Conservation (phyloP, 1,140 invertebrate species). For the Achatina immaculata region DNA sequence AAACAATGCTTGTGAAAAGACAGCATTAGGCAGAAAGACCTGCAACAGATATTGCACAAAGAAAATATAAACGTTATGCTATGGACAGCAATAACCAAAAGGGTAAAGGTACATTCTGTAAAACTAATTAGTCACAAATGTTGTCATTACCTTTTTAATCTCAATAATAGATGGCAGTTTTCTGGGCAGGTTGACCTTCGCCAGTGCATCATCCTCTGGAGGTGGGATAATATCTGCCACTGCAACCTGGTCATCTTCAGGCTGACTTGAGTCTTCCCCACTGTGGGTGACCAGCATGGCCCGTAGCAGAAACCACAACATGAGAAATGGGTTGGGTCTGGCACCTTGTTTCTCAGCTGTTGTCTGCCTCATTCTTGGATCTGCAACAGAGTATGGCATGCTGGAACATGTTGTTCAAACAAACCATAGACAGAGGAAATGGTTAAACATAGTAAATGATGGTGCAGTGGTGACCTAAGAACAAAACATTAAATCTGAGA, state of each 20-base stretch:
- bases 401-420: too few relatives aligned
- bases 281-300: conserved; percentile 23
- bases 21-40: too few relatives aligned
- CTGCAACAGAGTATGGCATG: background rate
- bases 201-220: conserved; percentile 29
- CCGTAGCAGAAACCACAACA: conserved; percentile 20
- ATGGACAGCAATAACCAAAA: too few relatives aligned
- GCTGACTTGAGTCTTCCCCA: conserved; percentile 6
- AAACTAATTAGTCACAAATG: background rate
- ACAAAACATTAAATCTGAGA: too few relatives aligned
- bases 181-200: conserved; percentile 43
- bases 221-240: background rate
- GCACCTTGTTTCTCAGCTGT: background rate
- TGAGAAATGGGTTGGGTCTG: conserved; percentile 8
- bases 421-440: too few relatives aligned
- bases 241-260: conserved; percentile 13
- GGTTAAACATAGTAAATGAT: too few relatives aligned
- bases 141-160: conserved; percentile 52
- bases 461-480: too few relatives aligned
- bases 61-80: too few relatives aligned
- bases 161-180: conserved; percentile 58
- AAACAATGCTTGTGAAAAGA: too few relatives aligned
- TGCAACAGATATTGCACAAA: too few relatives aligned
- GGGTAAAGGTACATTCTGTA: background rate
- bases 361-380: background rate